Evolutionary conservation across 1,140 invertebrate genomes (phyloP).

Genomic region (Macrostomum lignano): DNA sequence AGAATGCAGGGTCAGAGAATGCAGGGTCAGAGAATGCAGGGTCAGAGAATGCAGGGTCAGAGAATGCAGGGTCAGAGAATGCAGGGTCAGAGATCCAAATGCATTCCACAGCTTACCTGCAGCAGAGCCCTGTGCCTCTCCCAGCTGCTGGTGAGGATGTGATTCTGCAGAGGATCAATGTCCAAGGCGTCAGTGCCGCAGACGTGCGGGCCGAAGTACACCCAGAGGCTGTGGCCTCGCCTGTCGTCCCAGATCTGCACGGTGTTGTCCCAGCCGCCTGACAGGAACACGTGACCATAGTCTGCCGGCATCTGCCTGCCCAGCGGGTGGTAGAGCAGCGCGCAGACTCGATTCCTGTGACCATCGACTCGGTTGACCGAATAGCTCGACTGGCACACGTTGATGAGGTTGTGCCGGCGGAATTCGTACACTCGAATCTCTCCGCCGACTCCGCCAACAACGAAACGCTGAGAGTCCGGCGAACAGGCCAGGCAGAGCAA

Average conservation of each 20-base stretch:
- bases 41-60: too few relatives aligned
- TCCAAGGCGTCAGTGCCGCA: constrained; percentile 39
- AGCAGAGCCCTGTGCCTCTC: too few relatives aligned
- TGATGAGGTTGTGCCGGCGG: too few relatives aligned
- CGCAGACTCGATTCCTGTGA: constrained; percentile 37
- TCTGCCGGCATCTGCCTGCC: constrained; percentile 9
- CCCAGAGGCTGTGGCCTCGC: constrained; percentile 15
- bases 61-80: too few relatives aligned
- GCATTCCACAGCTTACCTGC: too few relatives aligned
- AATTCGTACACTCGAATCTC: too few relatives aligned
- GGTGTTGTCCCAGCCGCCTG: constrained; percentile 41
- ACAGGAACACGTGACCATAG: constrained; percentile 37
- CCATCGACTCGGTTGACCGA: constrained; percentile 31
- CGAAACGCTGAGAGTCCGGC: too few relatives aligned
- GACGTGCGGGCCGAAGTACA: constrained; percentile 36
- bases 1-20: too few relatives aligned
- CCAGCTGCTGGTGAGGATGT: constrained; percentile 41
- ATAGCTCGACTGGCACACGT: constrained; percentile 13
- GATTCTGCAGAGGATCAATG: constrained; percentile 36
- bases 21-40: too few relatives aligned
- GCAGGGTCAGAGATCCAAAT: too few relatives aligned
- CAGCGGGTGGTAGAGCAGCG: constrained; percentile 36
- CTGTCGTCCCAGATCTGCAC: constrained; percentile 33
- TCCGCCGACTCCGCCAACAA: too few relatives aligned
- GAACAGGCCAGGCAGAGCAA: too few relatives aligned